Conservation (phyloP, 2,113 vertebrate species). For the Crotalus tigris region DNA sequence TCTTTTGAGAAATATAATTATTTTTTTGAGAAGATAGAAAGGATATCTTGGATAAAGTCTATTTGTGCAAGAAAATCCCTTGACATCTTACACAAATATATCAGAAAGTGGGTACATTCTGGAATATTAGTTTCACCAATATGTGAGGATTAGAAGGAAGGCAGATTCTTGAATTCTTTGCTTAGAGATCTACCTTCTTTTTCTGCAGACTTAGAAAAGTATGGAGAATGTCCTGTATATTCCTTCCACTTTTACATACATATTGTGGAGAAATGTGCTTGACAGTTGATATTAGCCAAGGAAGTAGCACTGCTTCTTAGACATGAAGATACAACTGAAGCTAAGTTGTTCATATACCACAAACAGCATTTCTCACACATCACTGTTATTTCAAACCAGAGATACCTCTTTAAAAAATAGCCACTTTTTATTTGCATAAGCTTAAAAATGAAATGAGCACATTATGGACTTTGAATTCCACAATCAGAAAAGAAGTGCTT, state of each 20-base stretch:
- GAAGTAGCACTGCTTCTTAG: background rate
- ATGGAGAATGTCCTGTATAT: background rate
- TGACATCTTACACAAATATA: constrained; percentile 22
- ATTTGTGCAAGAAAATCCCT: background rate
- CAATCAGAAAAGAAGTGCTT: background rate
- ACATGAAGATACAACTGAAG: background rate
- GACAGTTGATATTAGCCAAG: background rate
- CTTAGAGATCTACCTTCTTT: constrained; percentile 1
- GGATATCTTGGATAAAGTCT: background rate
- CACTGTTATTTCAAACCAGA: background rate
- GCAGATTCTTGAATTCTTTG: constrained; percentile 13
- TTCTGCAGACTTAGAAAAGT: constrained; percentile 27
- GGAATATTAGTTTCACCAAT: background rate
- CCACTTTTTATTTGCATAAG: background rate
- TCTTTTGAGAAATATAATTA: constrained; percentile 6
- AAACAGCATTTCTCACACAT: background rate
- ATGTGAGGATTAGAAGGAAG: background rate
- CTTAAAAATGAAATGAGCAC: background rate
- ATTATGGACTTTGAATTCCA: background rate
- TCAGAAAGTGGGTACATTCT: constrained; percentile 5
- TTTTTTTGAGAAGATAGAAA: background rate
- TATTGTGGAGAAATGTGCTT: background rate
- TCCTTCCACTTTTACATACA: background rate
- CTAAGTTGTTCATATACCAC: background rate
- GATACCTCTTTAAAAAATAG: background rate